phyloP scores from a whole-genome alignment of 1,140 invertebrate species.

The Pachyrhynchus sulphureomaculatus region DNA sequence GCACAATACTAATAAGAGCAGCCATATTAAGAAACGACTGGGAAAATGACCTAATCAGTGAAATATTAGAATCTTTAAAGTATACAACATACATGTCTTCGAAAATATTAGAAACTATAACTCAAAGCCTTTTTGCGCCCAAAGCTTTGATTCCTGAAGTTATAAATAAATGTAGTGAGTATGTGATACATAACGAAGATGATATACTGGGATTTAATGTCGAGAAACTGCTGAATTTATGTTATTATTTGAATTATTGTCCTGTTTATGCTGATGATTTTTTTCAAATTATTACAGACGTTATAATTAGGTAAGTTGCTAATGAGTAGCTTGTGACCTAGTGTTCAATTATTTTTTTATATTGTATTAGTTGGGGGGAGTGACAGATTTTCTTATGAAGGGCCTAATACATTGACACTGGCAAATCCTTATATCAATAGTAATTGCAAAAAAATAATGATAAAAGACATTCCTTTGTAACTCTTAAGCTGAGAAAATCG shows the following conservation, averaged over 20 bases:
- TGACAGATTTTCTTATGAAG: too few species aligned
- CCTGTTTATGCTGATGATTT: slow-evolving; percentile 49
- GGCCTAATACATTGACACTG: too few species aligned
- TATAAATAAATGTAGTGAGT: slow-evolving; percentile 52
- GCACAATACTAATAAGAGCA: slow-evolving; percentile 22
- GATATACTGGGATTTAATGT: slow-evolving; percentile 53
- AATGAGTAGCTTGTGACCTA: too few species aligned
- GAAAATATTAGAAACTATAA: slow-evolving; percentile 50
- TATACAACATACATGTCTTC: slow-evolving; percentile 46
- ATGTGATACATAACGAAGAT: slow-evolving; percentile 48
- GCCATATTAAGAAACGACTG: slow-evolving; percentile 19
- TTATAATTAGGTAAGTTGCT: slow-evolving; percentile 47
- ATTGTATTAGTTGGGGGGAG: too few species aligned
- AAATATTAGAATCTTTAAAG: slow-evolving; percentile 19
- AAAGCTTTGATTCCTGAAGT: slow-evolving; percentile 51
- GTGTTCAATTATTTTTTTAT: too few species aligned
- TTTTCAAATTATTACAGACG: slow-evolving; percentile 40
- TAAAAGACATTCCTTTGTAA: too few species aligned
- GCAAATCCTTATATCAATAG: too few species aligned
- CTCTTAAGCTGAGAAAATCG: too few species aligned
- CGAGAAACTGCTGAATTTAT: slow-evolving; percentile 54
- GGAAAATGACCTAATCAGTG: slow-evolving; percentile 14
- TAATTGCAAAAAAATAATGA: too few species aligned
- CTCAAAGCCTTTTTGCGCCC: slow-evolving; percentile 47
- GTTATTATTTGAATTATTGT: slow-evolving; percentile 54